Conservation (phyloP, 1,140 invertebrate genomes). For the Chrysoperla carnea region DNA sequence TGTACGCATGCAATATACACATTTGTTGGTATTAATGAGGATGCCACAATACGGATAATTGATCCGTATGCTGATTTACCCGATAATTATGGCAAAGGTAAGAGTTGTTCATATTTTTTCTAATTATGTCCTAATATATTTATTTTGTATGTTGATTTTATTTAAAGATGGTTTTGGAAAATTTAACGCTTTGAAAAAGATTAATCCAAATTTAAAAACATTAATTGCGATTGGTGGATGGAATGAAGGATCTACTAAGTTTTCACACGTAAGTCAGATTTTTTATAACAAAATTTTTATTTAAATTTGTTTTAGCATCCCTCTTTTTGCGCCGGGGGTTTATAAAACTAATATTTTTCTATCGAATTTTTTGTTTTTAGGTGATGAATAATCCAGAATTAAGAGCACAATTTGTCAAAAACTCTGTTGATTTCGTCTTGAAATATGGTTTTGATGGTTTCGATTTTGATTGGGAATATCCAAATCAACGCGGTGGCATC, state of each 20-base stretch:
- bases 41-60: slow-evolving; percentile 5
- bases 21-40: slow-evolving; percentile 27
- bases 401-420: slow-evolving; percentile 17
- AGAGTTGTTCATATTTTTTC: not conserved
- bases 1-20: slow-evolving; percentile 41
- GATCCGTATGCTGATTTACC: not conserved
- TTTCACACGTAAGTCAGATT: slow-evolving; percentile 23
- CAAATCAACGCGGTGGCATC: slow-evolving; percentile 23
- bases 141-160: not conserved
- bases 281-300: too few relatives aligned
- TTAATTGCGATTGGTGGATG: slow-evolving; percentile 45
- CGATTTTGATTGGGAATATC: slow-evolving; percentile 42
- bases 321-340: too few relatives aligned
- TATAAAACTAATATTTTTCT: too few relatives aligned
- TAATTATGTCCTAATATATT: not conserved
- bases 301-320: too few relatives aligned
- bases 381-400: slow-evolving; percentile 4
- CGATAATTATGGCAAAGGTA: not conserved
- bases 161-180: slow-evolving; percentile 1
- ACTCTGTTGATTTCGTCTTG: slow-evolving; percentile 22
- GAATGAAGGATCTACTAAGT: slow-evolving; percentile 31
- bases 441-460: slow-evolving; percentile 35
- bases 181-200: slow-evolving; percentile 11
- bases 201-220: slow-evolving; percentile 32
- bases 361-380: too few relatives aligned